phyloP scores from a whole-genome alignment of 1,140 invertebrate species.

The Chelonus insularis region DNA sequence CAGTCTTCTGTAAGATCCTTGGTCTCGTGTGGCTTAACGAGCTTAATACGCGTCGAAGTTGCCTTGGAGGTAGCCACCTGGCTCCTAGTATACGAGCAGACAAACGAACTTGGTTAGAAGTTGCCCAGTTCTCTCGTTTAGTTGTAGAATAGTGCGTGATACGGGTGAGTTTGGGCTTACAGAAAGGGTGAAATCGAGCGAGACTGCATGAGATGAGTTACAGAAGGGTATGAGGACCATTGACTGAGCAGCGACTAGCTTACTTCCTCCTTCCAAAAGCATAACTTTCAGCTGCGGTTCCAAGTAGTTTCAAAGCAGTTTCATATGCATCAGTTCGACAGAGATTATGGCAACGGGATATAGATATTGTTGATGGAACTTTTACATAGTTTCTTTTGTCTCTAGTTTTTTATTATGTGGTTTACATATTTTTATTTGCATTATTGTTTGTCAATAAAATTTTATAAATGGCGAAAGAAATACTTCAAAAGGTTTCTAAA shows the following conservation, averaged over 20 bases:
- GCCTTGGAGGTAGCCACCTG: conserved; percentile 33
- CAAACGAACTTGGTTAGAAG: conserved; percentile 32
- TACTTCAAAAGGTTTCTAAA: too few relatives aligned
- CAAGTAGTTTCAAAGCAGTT: conserved; percentile 11
- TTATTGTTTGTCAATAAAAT: too few relatives aligned
- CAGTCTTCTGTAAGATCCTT: background rate
- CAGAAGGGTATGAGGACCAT: background rate
- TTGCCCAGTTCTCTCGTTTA: conserved; percentile 35
- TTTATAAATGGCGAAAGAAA: too few relatives aligned
- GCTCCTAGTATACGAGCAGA: conserved; percentile 27
- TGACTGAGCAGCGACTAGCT: conserved; percentile 1
- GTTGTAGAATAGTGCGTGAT: conserved; percentile 38
- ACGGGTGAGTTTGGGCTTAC: conserved; percentile 22
- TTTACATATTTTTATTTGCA: too few relatives aligned
- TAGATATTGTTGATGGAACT: too few relatives aligned
- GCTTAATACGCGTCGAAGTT: conserved; percentile 48
- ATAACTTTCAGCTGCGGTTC: conserved; percentile 11
- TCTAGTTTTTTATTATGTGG: too few relatives aligned
- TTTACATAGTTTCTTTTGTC: too few relatives aligned
- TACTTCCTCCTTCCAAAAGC: conserved; percentile 1
- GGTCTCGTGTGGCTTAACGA: conserved; percentile 37
- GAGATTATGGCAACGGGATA: background rate
- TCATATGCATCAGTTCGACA: conserved; percentile 17
- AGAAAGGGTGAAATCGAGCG: conserved; percentile 20
- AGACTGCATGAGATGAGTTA: background rate